Base-by-base conservation (phyloP, 2,888 invertebrate genomes). In the Tipula unca region DNA sequence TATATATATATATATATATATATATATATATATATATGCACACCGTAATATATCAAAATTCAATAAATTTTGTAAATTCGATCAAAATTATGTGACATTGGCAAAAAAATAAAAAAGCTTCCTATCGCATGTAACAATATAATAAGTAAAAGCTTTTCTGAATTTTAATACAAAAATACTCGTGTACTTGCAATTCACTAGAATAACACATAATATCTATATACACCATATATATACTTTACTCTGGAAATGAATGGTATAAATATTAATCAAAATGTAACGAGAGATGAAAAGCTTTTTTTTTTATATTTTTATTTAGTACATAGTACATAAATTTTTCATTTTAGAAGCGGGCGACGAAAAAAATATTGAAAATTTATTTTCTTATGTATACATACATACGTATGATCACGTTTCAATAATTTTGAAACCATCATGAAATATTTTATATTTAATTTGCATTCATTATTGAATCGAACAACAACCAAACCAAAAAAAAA, bases 71-170 rank as follows among this genome's bases (percentile, higher is more conserved):
- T 69, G 10, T 69, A 69, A 69, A 69, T 69, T 69, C 69, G 69
- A 69, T 69, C 69, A 69, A 69, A 69, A 69, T 69, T 69, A 69
- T 69, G 69, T 69, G 69, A 69, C 69, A 69, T 69, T 69, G 25
- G 48, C n/a, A n/a, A n/a, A n/a, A n/a, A n/a, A n/a, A n/a, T n/a
- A 69, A 20, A 25, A 69, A 69, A 25, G 69, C 69, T 69, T 32
- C 17, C 17, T 17, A 54, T 17, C 48, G 17, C 17, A 54, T 54
- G 48, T 54, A 54, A 54, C 48, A 54, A 54, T 54, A 69, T 25
- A 69, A 69, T 69, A 69, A 69, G 69, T 69, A 69, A 25, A 25
- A 69, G 69, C 69, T 69, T 69, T 69, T 25, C 25, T 0, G 69
- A 69, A 69, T 69, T 69, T 69, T 69, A 69, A 69, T 69, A 69